Conservation (phyloP, 2,113 vertebrate genomes). For the Nothocercus julius region DNA sequence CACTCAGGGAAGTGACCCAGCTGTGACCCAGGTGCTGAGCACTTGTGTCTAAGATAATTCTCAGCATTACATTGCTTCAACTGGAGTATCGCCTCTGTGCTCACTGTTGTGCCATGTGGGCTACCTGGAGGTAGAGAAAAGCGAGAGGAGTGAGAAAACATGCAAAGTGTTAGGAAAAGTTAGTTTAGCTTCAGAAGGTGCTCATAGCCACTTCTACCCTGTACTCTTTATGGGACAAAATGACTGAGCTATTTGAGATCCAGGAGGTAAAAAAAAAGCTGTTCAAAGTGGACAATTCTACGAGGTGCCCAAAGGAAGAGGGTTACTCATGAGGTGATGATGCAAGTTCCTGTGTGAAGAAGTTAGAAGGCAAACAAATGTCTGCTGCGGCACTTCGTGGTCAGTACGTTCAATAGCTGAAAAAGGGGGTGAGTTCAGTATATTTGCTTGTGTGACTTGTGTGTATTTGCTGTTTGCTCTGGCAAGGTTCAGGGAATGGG, state of each 20-base stretch:
- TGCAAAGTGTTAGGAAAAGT: neutral
- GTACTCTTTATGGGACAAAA: neutral
- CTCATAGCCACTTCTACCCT: neutral
- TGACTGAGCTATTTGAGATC: neutral
- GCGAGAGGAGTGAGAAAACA: neutral
- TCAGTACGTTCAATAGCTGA: neutral
- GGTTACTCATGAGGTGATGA: neutral
- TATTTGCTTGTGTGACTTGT: neutral
- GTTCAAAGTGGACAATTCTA: neutral
- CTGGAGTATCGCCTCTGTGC: constrained; percentile 33
- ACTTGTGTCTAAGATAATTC: constrained; percentile 63
- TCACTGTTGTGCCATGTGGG: constrained; percentile 36
- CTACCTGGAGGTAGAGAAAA: constrained; percentile 44
- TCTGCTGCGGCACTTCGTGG: neutral
- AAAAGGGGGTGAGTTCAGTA: neutral
- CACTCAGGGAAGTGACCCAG: constrained; percentile 53
- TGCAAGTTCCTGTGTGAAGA: neutral
- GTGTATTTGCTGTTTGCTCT: neutral
- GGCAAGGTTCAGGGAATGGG: neutral
- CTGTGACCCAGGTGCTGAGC: constrained; percentile 50
- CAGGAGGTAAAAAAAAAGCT: neutral
- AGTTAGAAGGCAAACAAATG: neutral
- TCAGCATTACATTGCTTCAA: constrained; percentile 64
- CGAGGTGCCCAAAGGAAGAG: neutral
- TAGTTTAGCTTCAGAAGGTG: neutral